Conservation (phyloP, 2,113 vertebrate genomes). For the Thomomys bottae region DNA sequence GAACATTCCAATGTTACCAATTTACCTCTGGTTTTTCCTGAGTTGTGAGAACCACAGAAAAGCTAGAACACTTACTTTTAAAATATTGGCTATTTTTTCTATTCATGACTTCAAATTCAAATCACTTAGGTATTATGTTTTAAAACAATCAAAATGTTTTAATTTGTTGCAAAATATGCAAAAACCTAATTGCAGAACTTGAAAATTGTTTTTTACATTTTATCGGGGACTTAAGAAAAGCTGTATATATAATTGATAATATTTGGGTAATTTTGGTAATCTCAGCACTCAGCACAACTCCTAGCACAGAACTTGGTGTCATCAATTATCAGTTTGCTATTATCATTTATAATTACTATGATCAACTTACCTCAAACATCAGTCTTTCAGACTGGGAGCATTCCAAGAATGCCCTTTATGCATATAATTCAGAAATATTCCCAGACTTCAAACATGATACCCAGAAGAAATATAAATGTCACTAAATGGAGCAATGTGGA, state of each 20-base stretch:
- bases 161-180: not conserved
- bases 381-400: not conserved
- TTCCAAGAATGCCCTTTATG: not conserved
- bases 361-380: not conserved
- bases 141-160: not conserved
- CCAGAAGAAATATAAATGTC: not conserved
- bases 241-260: no score
- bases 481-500: not conserved
- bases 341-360: not conserved
- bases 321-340: not conserved
- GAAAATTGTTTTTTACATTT: no score
- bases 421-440: not conserved
- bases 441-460: not conserved
- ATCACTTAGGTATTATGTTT: not conserved
- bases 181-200: no score
- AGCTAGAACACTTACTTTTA: not conserved
- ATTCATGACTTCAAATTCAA: constrained; percentile 16
- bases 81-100: not conserved
- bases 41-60: not conserved
- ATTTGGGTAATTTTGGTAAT: not conserved
- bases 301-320: not conserved
- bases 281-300: not conserved
- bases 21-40: not conserved
- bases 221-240: no score
- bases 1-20: not conserved